A percentile compares a stretch with the other conserved stretches of the same genome.
Evolutionary conservation across 2,888 invertebrate species (phyloP).

Genomic region (Leptodirus hochenwartii): DNA sequence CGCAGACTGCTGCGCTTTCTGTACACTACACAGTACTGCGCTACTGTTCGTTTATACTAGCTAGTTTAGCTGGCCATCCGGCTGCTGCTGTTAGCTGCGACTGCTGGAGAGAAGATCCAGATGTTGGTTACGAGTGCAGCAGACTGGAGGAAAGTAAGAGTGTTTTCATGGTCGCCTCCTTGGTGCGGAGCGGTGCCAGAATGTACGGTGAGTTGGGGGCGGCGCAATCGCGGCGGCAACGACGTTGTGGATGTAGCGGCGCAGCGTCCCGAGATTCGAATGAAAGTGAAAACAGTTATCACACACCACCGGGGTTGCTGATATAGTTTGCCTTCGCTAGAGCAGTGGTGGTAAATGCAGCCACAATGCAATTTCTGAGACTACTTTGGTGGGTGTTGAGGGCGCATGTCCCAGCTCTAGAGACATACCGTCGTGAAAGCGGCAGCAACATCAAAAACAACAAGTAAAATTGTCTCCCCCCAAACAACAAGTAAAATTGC

Average conservation of each 20-base stretch:
- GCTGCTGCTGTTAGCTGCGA: no score
- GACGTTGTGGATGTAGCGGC: slow-evolving; percentile 4
- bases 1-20: no score
- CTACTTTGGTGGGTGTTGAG: neutral
- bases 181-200: neutral
- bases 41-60: no score
- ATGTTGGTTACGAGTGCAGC: no score
- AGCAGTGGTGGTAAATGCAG: neutral
- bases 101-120: no score
- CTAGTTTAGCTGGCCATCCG: neutral
- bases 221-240: slow-evolving; percentile 4
- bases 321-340: slow-evolving; percentile 1
- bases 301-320: slow-evolving; percentile 6
- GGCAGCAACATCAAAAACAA: no score
- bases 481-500: no score
- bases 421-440: no score
- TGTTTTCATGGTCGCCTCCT: neutral
- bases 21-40: no score
- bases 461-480: no score
- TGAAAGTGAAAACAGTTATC: neutral
- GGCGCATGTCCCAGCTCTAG: no score
- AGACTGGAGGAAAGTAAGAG: no score
- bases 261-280: slow-evolving; percentile 1
- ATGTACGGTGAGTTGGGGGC: slow-evolving; percentile 1
- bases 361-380: slow-evolving; percentile 3